These are phyloP conservation scores for Centroberyx gerrardi DNA, from an alignment of 2,797 vertebrate species.

Conservation along the genomic window DNA sequence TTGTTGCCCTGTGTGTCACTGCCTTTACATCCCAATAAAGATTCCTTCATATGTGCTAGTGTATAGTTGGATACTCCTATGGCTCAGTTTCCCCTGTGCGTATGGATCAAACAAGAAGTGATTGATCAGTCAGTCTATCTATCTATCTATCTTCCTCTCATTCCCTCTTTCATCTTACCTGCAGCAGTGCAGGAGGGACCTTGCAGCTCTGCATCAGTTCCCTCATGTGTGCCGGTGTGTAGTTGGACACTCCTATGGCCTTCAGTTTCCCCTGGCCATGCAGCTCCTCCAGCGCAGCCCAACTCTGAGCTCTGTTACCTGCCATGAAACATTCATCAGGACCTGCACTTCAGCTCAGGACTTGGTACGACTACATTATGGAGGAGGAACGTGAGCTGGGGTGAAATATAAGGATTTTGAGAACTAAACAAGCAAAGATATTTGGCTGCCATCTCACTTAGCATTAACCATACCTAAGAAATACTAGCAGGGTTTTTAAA, in stretches of 20 bases:
- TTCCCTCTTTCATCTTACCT: slow-evolving; percentile 53
- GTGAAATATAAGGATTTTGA: neutral
- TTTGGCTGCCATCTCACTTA: neutral
- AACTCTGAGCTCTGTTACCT: slow-evolving; percentile 83
- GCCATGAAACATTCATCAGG: slow-evolving; percentile 37
- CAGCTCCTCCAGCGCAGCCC: slow-evolving; percentile 85
- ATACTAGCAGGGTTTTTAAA: no score
- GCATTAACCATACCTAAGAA: no score
- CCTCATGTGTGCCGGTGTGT: slow-evolving; percentile 84
- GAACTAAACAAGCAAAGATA: neutral
- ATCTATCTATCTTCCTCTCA: neutral
- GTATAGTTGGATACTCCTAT: no score
- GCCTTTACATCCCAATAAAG: no score
- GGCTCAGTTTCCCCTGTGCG: neutral
- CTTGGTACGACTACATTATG: neutral
- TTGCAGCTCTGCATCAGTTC: slow-evolving; percentile 82
- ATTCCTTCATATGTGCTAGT: neutral
- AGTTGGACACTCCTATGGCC: slow-evolving; percentile 90
- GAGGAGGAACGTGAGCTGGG: slow-evolving; percentile 8
- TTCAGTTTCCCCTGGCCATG: slow-evolving; percentile 81
- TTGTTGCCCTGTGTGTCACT: no score
- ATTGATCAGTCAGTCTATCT: no score
- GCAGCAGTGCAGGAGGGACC: slow-evolving; percentile 84
- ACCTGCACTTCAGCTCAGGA: neutral
- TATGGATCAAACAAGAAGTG: neutral